Base-by-base conservation (phyloP, 2,888 invertebrate species). In the Micoletzkya japonica region DNA sequence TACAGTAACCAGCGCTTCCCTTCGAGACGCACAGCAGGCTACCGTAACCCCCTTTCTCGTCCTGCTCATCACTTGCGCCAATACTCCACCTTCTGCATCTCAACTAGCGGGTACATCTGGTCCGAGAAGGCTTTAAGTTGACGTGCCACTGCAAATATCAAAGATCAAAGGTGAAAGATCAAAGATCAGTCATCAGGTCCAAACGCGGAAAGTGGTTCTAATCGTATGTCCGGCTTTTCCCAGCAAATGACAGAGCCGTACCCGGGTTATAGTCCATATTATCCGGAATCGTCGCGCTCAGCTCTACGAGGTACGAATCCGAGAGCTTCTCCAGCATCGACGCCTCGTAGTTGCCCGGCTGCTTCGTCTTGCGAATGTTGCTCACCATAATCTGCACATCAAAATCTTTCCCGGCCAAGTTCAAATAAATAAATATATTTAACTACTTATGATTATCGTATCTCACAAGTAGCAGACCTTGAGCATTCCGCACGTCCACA, bases 51-150 rank as follows among this genome's bases (percentile, higher is more conserved):
- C n/a, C n/a, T n/a, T n/a, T n/a, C n/a, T 20, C 7, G 34, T 36
- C 14, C 24, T 3, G n/a, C 1, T 3, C 36, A 17, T 64, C 37
- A 70, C 32, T 76, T 77, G 70, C 70, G 69, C 74, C 76, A 79
- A 58, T 79, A 78, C 26, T 79, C 79, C 2, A 79, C 73, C 60
- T 79, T 79, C 52, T 77, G 73, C 79, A 79, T 75, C 26, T 72
- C 61, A 4, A 77, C 77, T 7, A 79, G 69, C 3, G 79, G 79
- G 49, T 71, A 69, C 4, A 79, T 70, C 26, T 79, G 77, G 67
- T 77, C 76, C 28, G 77, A 73, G 44, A 79, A 79, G 6, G 77
- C 74, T 2, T 77, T 72, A 2, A 79, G 54, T 30, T 70, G 67
- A 67, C 76, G 77, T 2, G 79, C 79, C 2, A 74, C 74, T 0